Evolutionary conservation across 2,888 invertebrate species (phyloP), one percentile per base, ranked within the genome.

Genomic region (Sylvicola fuscatus): DNA sequence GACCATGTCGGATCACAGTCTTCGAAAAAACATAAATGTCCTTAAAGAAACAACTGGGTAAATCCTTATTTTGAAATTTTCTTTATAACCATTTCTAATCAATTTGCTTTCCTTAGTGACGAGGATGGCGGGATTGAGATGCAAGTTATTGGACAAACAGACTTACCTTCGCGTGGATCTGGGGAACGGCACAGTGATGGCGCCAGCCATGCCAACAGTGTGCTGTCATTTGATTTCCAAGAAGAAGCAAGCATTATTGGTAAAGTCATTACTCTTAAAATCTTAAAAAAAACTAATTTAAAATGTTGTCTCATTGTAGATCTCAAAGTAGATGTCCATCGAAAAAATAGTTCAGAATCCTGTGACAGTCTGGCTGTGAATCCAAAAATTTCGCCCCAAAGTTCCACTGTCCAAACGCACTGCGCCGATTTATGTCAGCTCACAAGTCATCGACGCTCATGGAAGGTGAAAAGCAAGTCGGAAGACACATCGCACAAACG

Each of bases 261-360:
- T 73, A 60, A 45, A 38, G 21, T 27, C 7, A 10, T n/a, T n/a
- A n/a, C n/a, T n/a, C n/a, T n/a, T n/a, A n/a, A n/a, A n/a, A n/a
- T n/a, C n/a, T n/a, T n/a, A n/a, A n/a, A n/a, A n/a, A n/a, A n/a
- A n/a, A n/a, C n/a, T n/a, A n/a, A n/a, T n/a, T n/a, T n/a, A n/a
- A n/a, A n/a, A n/a, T n/a, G n/a, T n/a, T n/a, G n/a, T 31, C 5
- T 27, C 2, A 30, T 39, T 38, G 8, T 56, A 75, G 87, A 89
- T 66, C 66, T 89, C 46, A 86, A 87, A 66, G 89, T 86, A 39
- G 89, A 90, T 60, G 87, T 90, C 37, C 89, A 90, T 60, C 70
- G 87, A 39, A 87, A 86, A 54, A 84, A 86, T 54, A 86, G 84
- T 49, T 84, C 84, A 0, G 84, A 82, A 56, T 84, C 84, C 42